These are phyloP conservation scores for Oncorhynchus kisutch DNA, from an alignment of 2,113 vertebrate genomes.

Conservation along the genomic window DNA sequence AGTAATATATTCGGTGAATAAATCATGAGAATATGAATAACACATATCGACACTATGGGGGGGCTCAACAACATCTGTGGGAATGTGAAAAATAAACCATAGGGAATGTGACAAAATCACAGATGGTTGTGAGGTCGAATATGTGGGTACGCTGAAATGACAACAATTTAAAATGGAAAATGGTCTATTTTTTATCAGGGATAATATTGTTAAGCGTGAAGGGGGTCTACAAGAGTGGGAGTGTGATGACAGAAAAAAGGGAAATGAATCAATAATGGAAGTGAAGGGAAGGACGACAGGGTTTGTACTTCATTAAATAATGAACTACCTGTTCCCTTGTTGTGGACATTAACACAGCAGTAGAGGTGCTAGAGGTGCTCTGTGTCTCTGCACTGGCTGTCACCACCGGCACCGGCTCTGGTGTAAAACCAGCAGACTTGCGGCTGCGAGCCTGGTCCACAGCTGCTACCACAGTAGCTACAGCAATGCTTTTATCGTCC, in stretches of 20 bases:
- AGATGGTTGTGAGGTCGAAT: no score
- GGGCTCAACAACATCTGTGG: not conserved
- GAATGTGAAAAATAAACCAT: no score
- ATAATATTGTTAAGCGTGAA: no score
- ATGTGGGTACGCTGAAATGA: no score
- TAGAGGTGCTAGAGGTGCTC: constrained; percentile 53
- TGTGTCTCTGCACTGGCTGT: constrained; percentile 71
- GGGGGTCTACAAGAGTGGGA: no score
- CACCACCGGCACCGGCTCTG: constrained; percentile 60
- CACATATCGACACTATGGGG: not conserved
- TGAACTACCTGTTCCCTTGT: constrained; percentile 77
- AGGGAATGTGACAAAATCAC: no score
- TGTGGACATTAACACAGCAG: constrained; percentile 69
- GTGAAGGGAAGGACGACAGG: not conserved
- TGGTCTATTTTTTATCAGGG: no score
- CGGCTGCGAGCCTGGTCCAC: constrained; percentile 88
- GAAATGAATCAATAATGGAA: not conserved
- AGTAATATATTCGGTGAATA: not conserved
- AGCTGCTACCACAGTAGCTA: constrained; percentile 85
- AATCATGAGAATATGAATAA: not conserved
- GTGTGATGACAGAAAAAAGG: not conserved
- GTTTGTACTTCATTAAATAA: constrained; percentile 1
- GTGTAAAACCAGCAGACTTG: constrained; percentile 62
- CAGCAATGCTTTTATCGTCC: constrained; percentile 79
- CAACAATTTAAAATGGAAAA: no score